A percentile compares a stretch with the other conserved stretches of the same genome.
phyloP scores from a whole-genome alignment of 1,140 invertebrate species.

The Ceratina calcarata region DNA sequence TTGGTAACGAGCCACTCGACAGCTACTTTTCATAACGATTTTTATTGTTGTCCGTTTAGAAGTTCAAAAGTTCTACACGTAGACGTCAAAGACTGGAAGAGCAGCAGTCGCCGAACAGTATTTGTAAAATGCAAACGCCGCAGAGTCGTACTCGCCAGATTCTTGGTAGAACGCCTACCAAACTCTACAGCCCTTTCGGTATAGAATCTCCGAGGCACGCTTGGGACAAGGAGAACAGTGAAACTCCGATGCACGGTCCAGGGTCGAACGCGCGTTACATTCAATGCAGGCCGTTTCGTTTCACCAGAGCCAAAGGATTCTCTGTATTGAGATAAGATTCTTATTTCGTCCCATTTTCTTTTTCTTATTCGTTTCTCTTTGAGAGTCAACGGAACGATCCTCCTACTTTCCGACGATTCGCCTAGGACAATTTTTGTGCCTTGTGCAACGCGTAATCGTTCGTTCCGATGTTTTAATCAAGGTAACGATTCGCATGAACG shows the following conservation, averaged over 20 bases:
- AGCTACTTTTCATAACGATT: neutral
- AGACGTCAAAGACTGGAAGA: conserved; percentile 82
- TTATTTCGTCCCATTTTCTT: neutral
- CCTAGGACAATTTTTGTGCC: conserved; percentile 42
- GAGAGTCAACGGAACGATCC: conserved; percentile 37
- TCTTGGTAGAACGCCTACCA: conserved; percentile 83
- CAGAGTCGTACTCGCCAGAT: conserved; percentile 80
- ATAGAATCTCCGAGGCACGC: conserved; percentile 82
- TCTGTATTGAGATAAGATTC: conserved; percentile 69
- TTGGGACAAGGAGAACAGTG: conserved; percentile 74
- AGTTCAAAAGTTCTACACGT: conserved; percentile 82
- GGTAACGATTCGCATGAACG: neutral
- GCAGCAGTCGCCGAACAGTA: conserved; percentile 79
- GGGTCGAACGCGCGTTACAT: conserved; percentile 47
- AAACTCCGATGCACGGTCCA: conserved; percentile 34
- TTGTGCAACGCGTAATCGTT: conserved; percentile 52
- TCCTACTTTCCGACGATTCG: conserved; percentile 39
- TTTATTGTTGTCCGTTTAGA: conserved; percentile 67
- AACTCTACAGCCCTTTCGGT: conserved; percentile 84
- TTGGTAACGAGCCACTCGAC: no score
- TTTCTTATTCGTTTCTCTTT: neutral
- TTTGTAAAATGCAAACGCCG: conserved; percentile 77
- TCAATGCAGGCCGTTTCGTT: conserved; percentile 66
- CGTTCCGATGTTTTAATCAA: conserved; percentile 42
- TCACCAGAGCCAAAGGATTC: conserved; percentile 70